Evolutionary conservation across 2,113 vertebrate species (phyloP).

Genomic region (Gambusia holbrooki): DNA sequence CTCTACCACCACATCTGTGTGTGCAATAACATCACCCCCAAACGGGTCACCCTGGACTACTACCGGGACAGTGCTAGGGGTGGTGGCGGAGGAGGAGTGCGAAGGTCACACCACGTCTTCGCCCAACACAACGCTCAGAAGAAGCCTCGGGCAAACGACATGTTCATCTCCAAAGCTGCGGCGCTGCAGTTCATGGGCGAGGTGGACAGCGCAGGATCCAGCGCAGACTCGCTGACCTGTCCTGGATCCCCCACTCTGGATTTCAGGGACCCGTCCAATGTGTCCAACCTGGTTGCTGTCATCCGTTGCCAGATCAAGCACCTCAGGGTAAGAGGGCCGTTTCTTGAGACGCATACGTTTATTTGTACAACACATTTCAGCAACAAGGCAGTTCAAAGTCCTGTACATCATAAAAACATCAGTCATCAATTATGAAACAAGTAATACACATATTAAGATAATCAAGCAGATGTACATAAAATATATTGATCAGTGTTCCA

Average conservation of each 20-base stretch:
- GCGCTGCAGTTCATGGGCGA: slow-evolving; percentile 70
- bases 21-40: slow-evolving; percentile 85
- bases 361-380: neutral
- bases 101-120: slow-evolving; percentile 55
- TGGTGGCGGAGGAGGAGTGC: slow-evolving; percentile 30
- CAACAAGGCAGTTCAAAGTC: no score
- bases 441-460: no score
- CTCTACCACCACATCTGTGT: slow-evolving; percentile 88
- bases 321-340: slow-evolving; percentile 76
- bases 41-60: slow-evolving; percentile 85
- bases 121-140: slow-evolving; percentile 59
- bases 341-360: neutral
- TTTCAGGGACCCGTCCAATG: slow-evolving; percentile 84
- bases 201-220: slow-evolving; percentile 65
- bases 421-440: no score
- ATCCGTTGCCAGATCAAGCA: slow-evolving; percentile 86
- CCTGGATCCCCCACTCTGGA: slow-evolving; percentile 81
- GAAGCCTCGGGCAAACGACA: slow-evolving; percentile 75
- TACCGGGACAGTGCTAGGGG: slow-evolving; percentile 76
- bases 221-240: slow-evolving; percentile 72
- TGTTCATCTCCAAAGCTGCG: slow-evolving; percentile 73
- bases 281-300: slow-evolving; percentile 81
- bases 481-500: no score
- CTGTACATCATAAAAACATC: no score
- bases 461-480: no score